phyloP scores from a whole-genome alignment of 2,113 vertebrate genomes.

The Sialia sialis region DNA sequence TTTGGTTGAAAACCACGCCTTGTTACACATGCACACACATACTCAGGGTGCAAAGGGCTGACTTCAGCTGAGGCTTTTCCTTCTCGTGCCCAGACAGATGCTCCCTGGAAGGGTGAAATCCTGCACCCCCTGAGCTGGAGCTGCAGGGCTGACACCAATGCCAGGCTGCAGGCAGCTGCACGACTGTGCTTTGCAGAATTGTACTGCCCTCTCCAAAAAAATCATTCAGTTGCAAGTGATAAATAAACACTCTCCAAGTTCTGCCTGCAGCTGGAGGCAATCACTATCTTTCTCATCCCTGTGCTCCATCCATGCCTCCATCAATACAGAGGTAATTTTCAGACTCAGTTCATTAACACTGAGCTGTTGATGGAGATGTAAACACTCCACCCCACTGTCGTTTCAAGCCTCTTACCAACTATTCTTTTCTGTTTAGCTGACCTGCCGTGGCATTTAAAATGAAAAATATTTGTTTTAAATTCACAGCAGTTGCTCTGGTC shows the following conservation, averaged over 20 bases:
- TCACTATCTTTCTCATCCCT: conserved; percentile 36
- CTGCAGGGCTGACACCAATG: background rate
- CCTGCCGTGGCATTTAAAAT: conserved; percentile 23
- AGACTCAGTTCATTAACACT: conserved; percentile 59
- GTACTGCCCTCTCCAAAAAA: conserved; percentile 31
- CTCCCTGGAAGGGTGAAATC: background rate
- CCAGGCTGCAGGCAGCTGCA: conserved; percentile 18
- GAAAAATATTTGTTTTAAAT: conserved; percentile 63
- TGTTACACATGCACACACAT: background rate
- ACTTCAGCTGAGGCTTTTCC: background rate
- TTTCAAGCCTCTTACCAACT: conserved; percentile 44
- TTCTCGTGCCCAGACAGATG: background rate
- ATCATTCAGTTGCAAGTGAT: conserved; percentile 20
- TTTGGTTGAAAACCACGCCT: background rate
- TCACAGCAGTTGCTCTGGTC: conserved; percentile 62
- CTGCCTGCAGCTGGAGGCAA: conserved; percentile 12
- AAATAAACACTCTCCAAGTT: conserved; percentile 45
- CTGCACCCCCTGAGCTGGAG: background rate
- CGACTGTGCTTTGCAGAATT: background rate
- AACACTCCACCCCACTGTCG: conserved; percentile 38
- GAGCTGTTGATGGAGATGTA: conserved; percentile 57
- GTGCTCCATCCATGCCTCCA: conserved; percentile 30
- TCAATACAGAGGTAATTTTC: conserved; percentile 60
- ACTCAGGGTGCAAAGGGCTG: background rate
- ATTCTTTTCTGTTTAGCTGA: conserved; percentile 58